These are phyloP conservation scores for Theonella swinhoei DNA, from an alignment of 37 sponge, comb jelly and placozoan species.

Conservation along the genomic window DNA sequence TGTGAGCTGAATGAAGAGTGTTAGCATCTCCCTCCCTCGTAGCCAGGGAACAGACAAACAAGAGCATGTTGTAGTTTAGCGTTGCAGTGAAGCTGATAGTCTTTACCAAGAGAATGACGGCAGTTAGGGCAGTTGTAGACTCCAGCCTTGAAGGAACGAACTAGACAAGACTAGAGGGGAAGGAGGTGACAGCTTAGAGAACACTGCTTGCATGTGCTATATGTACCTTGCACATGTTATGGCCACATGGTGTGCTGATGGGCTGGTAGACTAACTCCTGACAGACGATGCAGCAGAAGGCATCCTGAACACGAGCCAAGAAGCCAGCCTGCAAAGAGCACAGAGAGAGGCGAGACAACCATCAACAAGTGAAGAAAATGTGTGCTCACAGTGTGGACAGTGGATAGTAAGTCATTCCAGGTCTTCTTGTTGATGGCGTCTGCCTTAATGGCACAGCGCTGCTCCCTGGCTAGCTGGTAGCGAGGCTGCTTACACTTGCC, in stretches of 20 bases:
- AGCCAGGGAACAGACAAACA: constrained; percentile 81
- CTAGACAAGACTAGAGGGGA: constrained; percentile 57
- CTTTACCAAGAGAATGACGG: constrained; percentile 64
- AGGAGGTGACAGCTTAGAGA: not conserved
- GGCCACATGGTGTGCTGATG: constrained; percentile 78
- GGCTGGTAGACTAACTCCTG: constrained; percentile 87
- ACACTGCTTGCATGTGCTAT: not conserved
- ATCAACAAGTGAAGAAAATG: not conserved
- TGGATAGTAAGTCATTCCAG: constrained; percentile 67
- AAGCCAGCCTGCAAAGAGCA: constrained; percentile 57
- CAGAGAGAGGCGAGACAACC: constrained; percentile 1
- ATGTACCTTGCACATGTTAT: constrained; percentile 82
- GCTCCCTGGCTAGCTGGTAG: constrained; percentile 61
- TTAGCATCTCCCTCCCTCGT: constrained; percentile 66
- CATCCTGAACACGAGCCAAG: constrained; percentile 61
- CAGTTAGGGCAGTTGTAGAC: constrained; percentile 83
- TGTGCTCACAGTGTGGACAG: not conserved
- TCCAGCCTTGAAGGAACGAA: constrained; percentile 79
- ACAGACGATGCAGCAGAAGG: constrained; percentile 87
- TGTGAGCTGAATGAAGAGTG: too few species aligned
- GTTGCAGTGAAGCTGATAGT: constrained; percentile 54
- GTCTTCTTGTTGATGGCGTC: constrained; percentile 75
- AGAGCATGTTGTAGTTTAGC: constrained; percentile 53
- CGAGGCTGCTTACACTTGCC: constrained; percentile 60
- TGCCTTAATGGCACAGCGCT: constrained; percentile 46